These are phyloP conservation scores for Triplophysa bombifrons DNA, from an alignment of 2,797 vertebrate genomes.

Conservation along the genomic window DNA sequence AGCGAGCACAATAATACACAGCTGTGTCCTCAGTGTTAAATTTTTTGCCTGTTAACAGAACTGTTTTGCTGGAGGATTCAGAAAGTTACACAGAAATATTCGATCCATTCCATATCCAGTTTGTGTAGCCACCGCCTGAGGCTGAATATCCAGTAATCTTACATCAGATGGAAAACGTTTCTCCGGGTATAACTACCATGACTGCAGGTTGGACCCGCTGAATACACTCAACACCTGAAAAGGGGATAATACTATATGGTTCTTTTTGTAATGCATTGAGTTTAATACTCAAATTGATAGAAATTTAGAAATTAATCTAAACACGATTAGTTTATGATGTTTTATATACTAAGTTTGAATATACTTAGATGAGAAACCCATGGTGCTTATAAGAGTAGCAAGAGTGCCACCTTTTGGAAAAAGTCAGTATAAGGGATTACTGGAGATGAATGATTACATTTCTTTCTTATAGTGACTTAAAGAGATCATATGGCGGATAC, in stretches of 20 bases:
- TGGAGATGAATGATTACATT: no score
- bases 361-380: no score
- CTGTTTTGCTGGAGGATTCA: neutral
- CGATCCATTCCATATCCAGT: slow-evolving; percentile 26
- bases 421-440: no score
- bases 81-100: neutral
- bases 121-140: neutral
- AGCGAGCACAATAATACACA: slow-evolving; percentile 1
- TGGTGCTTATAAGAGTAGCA: no score
- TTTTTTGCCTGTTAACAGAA: neutral
- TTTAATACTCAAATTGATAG: neutral
- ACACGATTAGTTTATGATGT: no score
- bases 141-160: slow-evolving; percentile 13
- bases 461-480: no score
- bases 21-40: slow-evolving; percentile 19
- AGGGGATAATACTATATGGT: neutral
- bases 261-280: neutral
- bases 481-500: no score
- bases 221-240: neutral
- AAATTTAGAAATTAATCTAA: no score
- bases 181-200: neutral
- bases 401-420: no score
- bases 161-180: slow-evolving; percentile 10
- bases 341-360: no score
- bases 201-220: neutral